phyloP scores from a whole-genome alignment of 2,888 invertebrate species.

The Vanessa cardui region DNA sequence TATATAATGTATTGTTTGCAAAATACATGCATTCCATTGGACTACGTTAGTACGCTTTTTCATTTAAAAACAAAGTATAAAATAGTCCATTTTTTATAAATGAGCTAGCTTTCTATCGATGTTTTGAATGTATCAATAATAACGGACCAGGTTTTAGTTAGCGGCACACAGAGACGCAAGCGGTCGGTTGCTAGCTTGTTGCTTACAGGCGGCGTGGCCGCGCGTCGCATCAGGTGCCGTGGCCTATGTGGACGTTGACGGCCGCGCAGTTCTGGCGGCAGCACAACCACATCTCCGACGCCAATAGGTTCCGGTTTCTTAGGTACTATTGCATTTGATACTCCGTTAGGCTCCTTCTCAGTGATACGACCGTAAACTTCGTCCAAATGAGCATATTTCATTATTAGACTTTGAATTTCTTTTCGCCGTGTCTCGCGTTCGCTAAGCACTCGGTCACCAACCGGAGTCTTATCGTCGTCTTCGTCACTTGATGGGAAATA shows the following conservation, averaged over 20 bases:
- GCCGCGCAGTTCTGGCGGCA: conserved; percentile 74
- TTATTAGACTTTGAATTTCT: conserved; percentile 91
- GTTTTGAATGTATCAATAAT: conserved; percentile 50
- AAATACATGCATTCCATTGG: conserved; percentile 41
- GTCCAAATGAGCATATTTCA: conserved; percentile 91
- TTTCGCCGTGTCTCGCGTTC: conserved; percentile 92
- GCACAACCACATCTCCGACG: conserved; percentile 70
- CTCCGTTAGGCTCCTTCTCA: conserved; percentile 63
- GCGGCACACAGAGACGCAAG: conserved; percentile 72
- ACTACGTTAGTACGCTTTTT: background rate
- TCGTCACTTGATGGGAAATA: conserved; percentile 78
- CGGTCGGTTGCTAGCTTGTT: conserved; percentile 68
- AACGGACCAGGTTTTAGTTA: conserved; percentile 77
- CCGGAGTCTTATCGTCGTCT: conserved; percentile 78
- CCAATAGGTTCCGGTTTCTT: conserved; percentile 64
- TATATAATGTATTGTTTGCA: conserved; percentile 15
- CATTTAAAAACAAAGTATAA: background rate
- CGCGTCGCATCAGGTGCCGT: conserved; percentile 79
- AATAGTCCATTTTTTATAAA: background rate
- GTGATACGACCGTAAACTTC: conserved; percentile 85
- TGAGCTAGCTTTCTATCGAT: background rate
- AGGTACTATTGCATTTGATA: conserved; percentile 49
- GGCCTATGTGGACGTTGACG: conserved; percentile 70
- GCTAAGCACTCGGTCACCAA: conserved; percentile 82
- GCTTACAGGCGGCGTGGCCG: conserved; percentile 83